Evolutionary conservation across 2,113 vertebrate species (phyloP).

Genomic region (Nibea coibor): DNA sequence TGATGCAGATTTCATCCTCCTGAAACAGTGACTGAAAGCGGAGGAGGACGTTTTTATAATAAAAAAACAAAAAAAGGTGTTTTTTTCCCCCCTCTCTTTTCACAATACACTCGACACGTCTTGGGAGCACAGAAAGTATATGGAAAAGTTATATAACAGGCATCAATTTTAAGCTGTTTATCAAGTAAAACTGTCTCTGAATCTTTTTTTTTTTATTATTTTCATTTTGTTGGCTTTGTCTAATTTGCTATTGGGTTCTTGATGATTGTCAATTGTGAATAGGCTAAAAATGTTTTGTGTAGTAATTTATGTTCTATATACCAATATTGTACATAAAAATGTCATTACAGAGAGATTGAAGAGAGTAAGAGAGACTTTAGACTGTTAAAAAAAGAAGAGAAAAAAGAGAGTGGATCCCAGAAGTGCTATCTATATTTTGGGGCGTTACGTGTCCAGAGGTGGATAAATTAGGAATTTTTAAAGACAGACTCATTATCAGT

Average conservation of each 20-base stretch:
- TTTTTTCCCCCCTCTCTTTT: constrained; percentile 30
- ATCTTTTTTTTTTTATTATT: constrained; percentile 37
- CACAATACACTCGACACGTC: constrained; percentile 72
- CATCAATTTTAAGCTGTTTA: constrained; percentile 72
- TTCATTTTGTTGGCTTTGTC: constrained; percentile 64
- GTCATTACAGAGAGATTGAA: constrained; percentile 80
- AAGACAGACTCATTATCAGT: constrained; percentile 75
- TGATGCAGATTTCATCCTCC: constrained; percentile 56
- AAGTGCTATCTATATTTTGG: constrained; percentile 81
- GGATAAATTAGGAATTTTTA: constrained; percentile 69
- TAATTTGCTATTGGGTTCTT: constrained; percentile 75
- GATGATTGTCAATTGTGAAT: constrained; percentile 84
- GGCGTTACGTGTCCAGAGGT: constrained; percentile 42
- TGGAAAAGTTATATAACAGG: constrained; percentile 75
- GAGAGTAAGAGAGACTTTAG: constrained; percentile 77
- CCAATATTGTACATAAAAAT: constrained; percentile 87
- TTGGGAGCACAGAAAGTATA: constrained; percentile 81
- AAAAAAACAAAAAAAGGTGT: constrained; percentile 5
- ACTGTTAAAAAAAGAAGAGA: constrained; percentile 67
- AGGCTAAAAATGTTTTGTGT: constrained; percentile 79
- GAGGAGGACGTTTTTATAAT: constrained; percentile 54
- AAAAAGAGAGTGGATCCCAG: constrained; percentile 70
- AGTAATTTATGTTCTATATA: constrained; percentile 89
- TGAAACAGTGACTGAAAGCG: constrained; percentile 42
- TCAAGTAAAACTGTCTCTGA: constrained; percentile 75